A percentile compares a stretch with the other conserved stretches of the same genome.
These are phyloP conservation scores for Antheraea yamamai DNA, from an alignment of 2,888 invertebrate genomes.

Conservation along the genomic window DNA sequence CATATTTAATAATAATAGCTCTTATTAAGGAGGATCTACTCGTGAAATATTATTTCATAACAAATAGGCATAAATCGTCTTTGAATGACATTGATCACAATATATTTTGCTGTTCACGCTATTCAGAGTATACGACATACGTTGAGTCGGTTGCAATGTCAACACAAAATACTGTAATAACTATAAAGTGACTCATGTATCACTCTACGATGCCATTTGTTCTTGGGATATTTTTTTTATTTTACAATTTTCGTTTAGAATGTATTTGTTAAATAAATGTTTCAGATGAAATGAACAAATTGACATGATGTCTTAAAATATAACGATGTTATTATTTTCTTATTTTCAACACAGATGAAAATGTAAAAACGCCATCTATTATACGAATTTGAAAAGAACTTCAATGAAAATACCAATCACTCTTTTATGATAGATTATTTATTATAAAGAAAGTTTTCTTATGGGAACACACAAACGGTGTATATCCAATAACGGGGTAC, in stretches of 20 bases:
- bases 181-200: not conserved
- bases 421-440: constrained; percentile 40
- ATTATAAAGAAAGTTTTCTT: constrained; percentile 55
- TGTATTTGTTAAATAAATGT: not conserved
- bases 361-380: not conserved
- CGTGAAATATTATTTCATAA: not conserved
- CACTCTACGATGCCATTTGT: too few relatives aligned
- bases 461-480: constrained; percentile 48
- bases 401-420: constrained; percentile 23
- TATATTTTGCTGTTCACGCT: not conserved
- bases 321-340: too few relatives aligned
- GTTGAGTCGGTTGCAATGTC: not conserved
- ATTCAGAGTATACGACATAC: not conserved
- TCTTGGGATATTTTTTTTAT: not conserved
- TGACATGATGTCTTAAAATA: not conserved
- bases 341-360: not conserved
- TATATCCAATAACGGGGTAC: constrained; percentile 67
- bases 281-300: not conserved
- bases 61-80: not conserved
- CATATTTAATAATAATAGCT: not conserved
- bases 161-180: not conserved
- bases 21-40: not conserved
- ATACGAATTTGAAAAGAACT: not conserved
- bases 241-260: not conserved
- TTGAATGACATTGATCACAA: not conserved